A percentile compares a stretch with the other conserved stretches of the same genome.
phyloP scores from a whole-genome alignment of 1,140 invertebrate genomes.

The Bombus waltoni region DNA sequence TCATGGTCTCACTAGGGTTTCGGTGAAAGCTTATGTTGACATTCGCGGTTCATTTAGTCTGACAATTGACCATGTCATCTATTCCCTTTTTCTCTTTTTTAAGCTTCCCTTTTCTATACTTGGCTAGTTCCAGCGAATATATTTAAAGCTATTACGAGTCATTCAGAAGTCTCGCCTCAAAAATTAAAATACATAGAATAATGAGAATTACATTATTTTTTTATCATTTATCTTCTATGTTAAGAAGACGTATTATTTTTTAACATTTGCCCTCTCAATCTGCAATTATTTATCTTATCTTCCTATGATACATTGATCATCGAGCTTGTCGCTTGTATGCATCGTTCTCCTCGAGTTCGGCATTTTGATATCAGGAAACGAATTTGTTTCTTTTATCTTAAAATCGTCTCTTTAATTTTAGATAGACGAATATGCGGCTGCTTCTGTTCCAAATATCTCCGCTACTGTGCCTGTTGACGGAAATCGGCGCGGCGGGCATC shows the following conservation, averaged over 20 bases:
- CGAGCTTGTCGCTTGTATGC: too few relatives aligned
- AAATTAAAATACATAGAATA: not conserved
- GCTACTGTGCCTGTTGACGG: slow-evolving; percentile 50
- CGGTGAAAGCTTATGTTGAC: slow-evolving; percentile 56
- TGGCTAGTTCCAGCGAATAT: not conserved
- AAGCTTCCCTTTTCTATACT: not conserved
- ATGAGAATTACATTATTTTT: too few relatives aligned
- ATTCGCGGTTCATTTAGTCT: slow-evolving; percentile 42
- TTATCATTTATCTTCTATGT: too few relatives aligned
- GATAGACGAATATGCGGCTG: slow-evolving; percentile 45
- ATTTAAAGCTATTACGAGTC: not conserved
- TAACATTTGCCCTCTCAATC: too few relatives aligned
- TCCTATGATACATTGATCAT: too few relatives aligned
- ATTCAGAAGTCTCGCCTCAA: not conserved
- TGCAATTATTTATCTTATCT: too few relatives aligned
- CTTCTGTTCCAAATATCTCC: slow-evolving; percentile 24
- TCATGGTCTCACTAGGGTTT: slow-evolving; percentile 5
- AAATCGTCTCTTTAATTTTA: not conserved
- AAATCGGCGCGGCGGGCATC: slow-evolving; percentile 61
- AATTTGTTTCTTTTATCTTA: too few relatives aligned
- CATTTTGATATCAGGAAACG: too few relatives aligned
- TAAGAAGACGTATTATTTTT: too few relatives aligned
- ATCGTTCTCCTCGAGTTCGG: too few relatives aligned
- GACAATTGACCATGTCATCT: not conserved
- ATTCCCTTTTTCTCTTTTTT: not conserved